A percentile compares a stretch with the other conserved stretches of the same genome.
Conservation (phyloP, 2,797 vertebrate species). For the Channallabes apus region DNA sequence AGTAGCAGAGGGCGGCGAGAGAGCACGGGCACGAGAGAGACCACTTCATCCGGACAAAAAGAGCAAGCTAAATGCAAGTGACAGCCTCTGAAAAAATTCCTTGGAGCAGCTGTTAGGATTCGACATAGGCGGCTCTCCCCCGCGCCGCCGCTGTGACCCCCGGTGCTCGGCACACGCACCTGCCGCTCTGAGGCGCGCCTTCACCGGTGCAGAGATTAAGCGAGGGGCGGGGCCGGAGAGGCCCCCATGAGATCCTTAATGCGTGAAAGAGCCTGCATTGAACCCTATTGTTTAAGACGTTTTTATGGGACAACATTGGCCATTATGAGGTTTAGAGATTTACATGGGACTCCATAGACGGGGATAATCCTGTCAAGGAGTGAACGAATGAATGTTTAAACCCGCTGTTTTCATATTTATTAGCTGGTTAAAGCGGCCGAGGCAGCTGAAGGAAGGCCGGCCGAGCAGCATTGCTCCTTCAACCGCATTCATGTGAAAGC, state of each 20-base stretch:
- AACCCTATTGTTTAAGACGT: constrained; percentile 72
- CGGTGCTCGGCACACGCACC: constrained; percentile 75
- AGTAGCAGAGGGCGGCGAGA: constrained; percentile 53
- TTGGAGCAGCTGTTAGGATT: constrained; percentile 75
- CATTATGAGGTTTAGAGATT: constrained; percentile 80
- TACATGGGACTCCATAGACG: constrained; percentile 79
- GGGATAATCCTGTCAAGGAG: constrained; percentile 76
- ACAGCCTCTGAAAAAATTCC: constrained; percentile 76
- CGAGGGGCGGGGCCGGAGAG: constrained; percentile 70
- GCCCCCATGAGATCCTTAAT: constrained; percentile 77
- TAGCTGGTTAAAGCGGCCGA: constrained; percentile 82
- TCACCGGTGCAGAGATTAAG: constrained; percentile 69
- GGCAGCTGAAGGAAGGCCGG: constrained; percentile 74
- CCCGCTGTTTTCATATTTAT: constrained; percentile 86
- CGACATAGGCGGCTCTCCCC: constrained; percentile 59
- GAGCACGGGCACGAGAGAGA: constrained; percentile 61
- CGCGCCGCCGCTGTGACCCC: constrained; percentile 62
- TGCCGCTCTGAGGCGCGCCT: constrained; percentile 74
- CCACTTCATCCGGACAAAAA: constrained; percentile 66
- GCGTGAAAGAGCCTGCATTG: constrained; percentile 78
- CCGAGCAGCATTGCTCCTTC: constrained; percentile 52
- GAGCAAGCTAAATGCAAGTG: constrained; percentile 77
- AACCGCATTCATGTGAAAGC: constrained; percentile 42
- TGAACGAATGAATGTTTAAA: constrained; percentile 78
- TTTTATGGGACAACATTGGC: constrained; percentile 79